Evolutionary conservation across 2,888 invertebrate species (phyloP).

Genomic region (Caenorhabditis japonica): DNA sequence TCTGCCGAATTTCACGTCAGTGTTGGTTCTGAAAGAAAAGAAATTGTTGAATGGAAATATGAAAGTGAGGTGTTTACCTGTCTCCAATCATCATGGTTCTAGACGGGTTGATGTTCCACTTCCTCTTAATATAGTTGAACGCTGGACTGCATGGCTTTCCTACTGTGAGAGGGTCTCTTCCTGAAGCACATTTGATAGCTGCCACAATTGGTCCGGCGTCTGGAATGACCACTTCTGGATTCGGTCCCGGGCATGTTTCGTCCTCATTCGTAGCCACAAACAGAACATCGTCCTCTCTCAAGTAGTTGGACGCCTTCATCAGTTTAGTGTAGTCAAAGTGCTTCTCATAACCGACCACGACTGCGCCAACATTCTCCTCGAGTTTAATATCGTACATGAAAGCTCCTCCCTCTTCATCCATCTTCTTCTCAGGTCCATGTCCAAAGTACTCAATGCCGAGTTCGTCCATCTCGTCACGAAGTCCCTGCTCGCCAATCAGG

Average conservation of each 20-base stretch:
- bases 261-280: conserved; percentile 96
- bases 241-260: conserved; percentile 84
- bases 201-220: conserved; percentile 86
- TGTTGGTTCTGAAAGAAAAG: conserved; percentile 81
- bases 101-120: conserved; percentile 85
- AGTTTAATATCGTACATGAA: conserved; percentile 75
- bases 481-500: conserved; percentile 86
- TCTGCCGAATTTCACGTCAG: conserved; percentile 91
- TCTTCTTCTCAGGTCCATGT: conserved; percentile 68
- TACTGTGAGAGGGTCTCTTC: conserved; percentile 82
- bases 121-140: conserved; percentile 82
- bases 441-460: conserved; percentile 82
- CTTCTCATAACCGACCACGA: conserved; percentile 93
- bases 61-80: conserved; percentile 80
- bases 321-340: conserved; percentile 92
- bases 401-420: conserved; percentile 58
- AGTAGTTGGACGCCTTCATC: conserved; percentile 90
- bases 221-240: conserved; percentile 81
- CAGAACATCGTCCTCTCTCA: conserved; percentile 78
- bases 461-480: conserved; percentile 87
- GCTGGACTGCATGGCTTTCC: conserved; percentile 90
- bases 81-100: conserved; percentile 93
- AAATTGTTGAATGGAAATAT: neutral
- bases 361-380: conserved; percentile 84
- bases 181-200: conserved; percentile 88